Conservation (phyloP, 2,113 vertebrate species). For the Callocephalon fimbriatum region DNA sequence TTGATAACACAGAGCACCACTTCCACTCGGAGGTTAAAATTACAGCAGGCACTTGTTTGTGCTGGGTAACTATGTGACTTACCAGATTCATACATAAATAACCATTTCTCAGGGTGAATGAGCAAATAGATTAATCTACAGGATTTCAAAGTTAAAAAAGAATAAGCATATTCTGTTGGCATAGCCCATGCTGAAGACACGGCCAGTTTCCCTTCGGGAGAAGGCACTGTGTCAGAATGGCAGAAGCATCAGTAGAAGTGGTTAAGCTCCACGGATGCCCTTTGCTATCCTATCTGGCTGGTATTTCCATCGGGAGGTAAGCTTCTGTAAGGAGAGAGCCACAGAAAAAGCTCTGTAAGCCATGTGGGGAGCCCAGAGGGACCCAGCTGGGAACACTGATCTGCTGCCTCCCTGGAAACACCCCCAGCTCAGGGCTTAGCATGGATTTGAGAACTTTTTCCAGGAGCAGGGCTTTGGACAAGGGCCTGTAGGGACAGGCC, state of each 20-base stretch:
- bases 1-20: neutral
- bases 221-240: accelerated
- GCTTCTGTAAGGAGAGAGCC: neutral
- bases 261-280: accelerated
- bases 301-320: accelerated
- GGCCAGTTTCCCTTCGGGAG: neutral
- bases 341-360: neutral
- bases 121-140: neutral
- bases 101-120: neutral
- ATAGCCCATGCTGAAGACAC: neutral
- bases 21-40: neutral
- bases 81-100: neutral
- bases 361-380: accelerated
- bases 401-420: neutral
- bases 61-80: neutral
- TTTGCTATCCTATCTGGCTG: accelerated
- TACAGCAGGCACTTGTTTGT: neutral
- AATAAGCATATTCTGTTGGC: accelerated
- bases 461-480: neutral
- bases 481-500: neutral
- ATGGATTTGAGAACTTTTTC: neutral
- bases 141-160: neutral
- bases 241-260: neutral
- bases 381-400: accelerated
- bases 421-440: too few species aligned